Evolutionary conservation across 2,888 invertebrate species (phyloP).

Genomic region (Cyclophora albipunctata): DNA sequence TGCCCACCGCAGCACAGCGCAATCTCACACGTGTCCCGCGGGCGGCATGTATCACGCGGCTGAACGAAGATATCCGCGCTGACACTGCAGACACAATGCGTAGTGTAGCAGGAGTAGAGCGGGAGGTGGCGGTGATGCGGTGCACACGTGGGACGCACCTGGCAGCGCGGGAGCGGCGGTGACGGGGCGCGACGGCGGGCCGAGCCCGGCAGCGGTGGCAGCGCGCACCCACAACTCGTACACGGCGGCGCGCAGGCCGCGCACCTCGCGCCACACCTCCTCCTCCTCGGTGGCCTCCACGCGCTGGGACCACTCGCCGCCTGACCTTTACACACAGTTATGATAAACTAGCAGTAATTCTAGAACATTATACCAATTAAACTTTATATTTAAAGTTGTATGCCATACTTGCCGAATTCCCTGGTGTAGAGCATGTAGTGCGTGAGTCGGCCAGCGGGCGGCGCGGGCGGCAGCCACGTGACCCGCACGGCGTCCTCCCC

Average conservation of each 20-base stretch:
- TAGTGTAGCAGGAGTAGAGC: not conserved
- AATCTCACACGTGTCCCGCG: slow-evolving; percentile 78
- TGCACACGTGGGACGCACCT: slow-evolving; percentile 25
- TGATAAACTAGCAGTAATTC: too few species aligned
- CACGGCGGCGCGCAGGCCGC: slow-evolving; percentile 80
- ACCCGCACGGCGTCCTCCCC: slow-evolving; percentile 86
- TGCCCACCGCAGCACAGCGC: slow-evolving; percentile 80
- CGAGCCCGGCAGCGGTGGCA: slow-evolving; percentile 76
- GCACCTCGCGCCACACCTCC: slow-evolving; percentile 75
- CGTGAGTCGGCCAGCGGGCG: slow-evolving; percentile 82
- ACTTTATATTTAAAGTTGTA: too few species aligned
- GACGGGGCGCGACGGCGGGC: slow-evolving; percentile 76
- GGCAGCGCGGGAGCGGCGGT: slow-evolving; percentile 70
- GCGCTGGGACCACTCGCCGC: slow-evolving; percentile 55
- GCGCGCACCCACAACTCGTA: slow-evolving; percentile 91
- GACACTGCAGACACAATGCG: slow-evolving; percentile 69
- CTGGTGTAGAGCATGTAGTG: slow-evolving; percentile 86
- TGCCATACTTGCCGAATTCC: slow-evolving; percentile 77
- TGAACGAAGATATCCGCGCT: slow-evolving; percentile 86
- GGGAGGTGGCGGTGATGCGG: not conserved
- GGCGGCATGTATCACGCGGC: slow-evolving; percentile 76
- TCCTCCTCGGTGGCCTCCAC: slow-evolving; percentile 29
- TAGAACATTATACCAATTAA: too few species aligned
- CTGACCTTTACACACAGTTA: slow-evolving; percentile 26
- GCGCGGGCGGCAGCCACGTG: slow-evolving; percentile 85